Conservation (phyloP, 2,113 vertebrate species). For the Rhynchomys soricoides region DNA sequence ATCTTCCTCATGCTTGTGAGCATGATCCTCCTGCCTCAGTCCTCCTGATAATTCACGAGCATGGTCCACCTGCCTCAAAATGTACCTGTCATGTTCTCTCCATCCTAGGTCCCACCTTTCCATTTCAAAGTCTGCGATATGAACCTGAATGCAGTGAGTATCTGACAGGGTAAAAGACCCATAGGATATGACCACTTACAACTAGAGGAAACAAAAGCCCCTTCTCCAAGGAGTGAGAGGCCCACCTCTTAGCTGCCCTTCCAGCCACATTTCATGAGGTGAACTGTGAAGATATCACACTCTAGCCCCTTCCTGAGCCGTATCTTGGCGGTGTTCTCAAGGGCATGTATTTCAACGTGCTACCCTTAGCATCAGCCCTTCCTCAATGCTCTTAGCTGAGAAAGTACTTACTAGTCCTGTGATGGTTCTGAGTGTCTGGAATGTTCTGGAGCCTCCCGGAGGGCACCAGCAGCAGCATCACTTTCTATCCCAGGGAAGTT, state of each 20-base stretch:
- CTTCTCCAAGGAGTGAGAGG: neutral
- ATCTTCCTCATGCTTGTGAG: neutral
- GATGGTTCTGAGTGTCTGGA: neutral
- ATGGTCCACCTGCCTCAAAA: neutral
- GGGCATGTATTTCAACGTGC: neutral
- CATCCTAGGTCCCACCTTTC: neutral
- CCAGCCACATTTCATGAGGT: neutral
- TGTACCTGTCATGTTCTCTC: neutral
- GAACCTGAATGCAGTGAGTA: neutral
- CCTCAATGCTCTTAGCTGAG: neutral
- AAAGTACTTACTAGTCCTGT: neutral
- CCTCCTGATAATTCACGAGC: neutral
- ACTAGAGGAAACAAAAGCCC: neutral
- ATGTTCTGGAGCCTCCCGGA: neutral
- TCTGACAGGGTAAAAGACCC: neutral
- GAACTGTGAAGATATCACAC: neutral
- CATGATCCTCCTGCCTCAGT: neutral
- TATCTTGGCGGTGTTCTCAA: neutral
- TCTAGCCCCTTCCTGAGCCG: neutral
- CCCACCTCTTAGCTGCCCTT: neutral
- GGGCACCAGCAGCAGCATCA: neutral
- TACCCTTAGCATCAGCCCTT: neutral
- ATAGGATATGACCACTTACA: neutral
- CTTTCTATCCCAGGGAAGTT: constrained; percentile 35
- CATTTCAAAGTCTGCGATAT: neutral